phyloP scores from a whole-genome alignment of 1,140 invertebrate species.

The Rhagoletis zephyria region DNA sequence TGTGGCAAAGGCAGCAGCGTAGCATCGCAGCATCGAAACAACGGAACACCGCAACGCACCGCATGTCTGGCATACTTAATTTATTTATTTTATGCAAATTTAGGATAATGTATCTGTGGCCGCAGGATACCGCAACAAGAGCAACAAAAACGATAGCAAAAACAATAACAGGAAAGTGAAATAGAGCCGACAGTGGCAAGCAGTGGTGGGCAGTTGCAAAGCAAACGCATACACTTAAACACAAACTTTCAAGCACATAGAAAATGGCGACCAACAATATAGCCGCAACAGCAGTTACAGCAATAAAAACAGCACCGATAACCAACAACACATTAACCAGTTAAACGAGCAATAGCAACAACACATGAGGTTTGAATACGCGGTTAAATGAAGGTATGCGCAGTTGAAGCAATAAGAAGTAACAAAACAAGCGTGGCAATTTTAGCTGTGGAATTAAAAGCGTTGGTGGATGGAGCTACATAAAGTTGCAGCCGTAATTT shows the following conservation, averaged over 20 bases:
- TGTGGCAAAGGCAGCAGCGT: not conserved
- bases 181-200: not conserved
- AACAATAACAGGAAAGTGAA: not conserved
- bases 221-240: not conserved
- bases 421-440: not conserved
- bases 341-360: conserved; percentile 29
- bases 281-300: conserved; percentile 67
- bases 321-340: conserved; percentile 55
- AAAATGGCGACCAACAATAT: not conserved
- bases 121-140: conserved; percentile 48
- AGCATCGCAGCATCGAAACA: not conserved
- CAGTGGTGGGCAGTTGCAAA: conserved; percentile 25
- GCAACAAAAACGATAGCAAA: not conserved
- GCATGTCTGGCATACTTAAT: conserved; percentile 73
- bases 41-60: conserved; percentile 61
- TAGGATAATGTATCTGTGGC: conserved; percentile 69
- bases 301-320: conserved; percentile 63
- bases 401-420: conserved; percentile 21
- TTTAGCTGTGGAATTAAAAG: not conserved
- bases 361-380: not conserved
- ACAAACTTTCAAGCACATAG: not conserved
- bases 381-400: not conserved
- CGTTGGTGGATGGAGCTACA: not conserved
- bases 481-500: not conserved
- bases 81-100: conserved; percentile 73